Base-by-base conservation (phyloP, 2,797 vertebrate genomes). In the Mastacembelus armatus region DNA sequence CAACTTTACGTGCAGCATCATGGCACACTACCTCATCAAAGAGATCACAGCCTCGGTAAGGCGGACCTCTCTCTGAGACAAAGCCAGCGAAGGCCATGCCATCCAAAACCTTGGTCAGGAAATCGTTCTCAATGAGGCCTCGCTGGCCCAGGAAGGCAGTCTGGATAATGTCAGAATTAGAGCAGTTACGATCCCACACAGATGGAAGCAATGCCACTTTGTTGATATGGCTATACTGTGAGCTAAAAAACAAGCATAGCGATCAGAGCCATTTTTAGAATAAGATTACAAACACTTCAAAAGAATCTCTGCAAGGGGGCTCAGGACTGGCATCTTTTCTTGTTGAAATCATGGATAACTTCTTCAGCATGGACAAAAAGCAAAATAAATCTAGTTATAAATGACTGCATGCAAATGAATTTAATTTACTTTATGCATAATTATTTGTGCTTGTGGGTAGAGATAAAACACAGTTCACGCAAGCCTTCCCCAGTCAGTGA, bases 31-130 rank as follows among this genome's bases (percentile, higher is more conserved):
- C 98, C 96, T 98, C 97, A 90, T 99, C 98, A 91, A 99, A 99
- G 57, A 99, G 96, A 94, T 99, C 98, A 47, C 96, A 98, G 78
- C 95, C 91, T 91, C 98, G 90, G 92, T 96, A 99, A 22, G 98
- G 97, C 66, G 97, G 96, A 54, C 98, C 98, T 77, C 98, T 94
- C 84, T 99, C 98, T 22, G 98, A 99, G 79, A 99, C 96, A 78
- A 99, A 98, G 84, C 97, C 96, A 78, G 97, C 98, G 78, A 99
- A 99, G 32, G 98, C 96, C 98, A 99, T 99, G 91, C 98, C 97
- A 80, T 95, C 98, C 88, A 99, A 94, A 81, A 99, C 96, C 93
- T 99, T 99, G 77, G 95, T 96, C 71, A 99, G 92, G 89, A 99
- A 99, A 92, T 99, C 98, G 67, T 97, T 98, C 87, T 99, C 98